Evolutionary conservation across 2,888 invertebrate genomes (phyloP).

Genomic region (Uloborus plumipes): DNA sequence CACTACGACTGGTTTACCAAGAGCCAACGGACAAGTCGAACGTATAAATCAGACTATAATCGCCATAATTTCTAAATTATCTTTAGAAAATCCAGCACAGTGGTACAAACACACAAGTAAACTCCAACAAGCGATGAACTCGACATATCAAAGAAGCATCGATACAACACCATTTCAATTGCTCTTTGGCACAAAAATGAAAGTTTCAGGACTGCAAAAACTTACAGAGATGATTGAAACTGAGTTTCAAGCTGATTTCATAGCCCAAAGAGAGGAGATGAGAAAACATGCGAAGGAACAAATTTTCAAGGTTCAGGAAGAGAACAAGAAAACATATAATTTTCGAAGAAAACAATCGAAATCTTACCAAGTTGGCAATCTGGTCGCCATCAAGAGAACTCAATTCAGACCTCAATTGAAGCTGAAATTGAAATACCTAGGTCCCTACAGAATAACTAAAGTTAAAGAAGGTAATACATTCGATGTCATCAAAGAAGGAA

Average conservation of each 20-base stretch:
- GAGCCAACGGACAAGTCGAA: slow-evolving; percentile 3
- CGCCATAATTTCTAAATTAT: not conserved
- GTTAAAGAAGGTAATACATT: not conserved
- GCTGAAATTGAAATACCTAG: not conserved
- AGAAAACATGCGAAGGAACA: not conserved
- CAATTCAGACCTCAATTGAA: not conserved
- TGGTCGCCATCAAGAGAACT: slow-evolving; percentile 1
- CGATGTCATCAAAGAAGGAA: not conserved
- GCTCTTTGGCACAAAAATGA: not conserved
- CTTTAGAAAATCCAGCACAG: not conserved
- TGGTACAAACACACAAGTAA: not conserved
- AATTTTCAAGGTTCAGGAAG: not conserved
- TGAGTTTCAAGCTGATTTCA: not conserved
- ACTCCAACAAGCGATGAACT: not conserved
- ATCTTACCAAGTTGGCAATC: not conserved
- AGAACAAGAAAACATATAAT: slow-evolving; percentile 3
- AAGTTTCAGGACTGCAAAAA: not conserved
- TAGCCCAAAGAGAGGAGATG: not conserved
- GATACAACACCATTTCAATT: slow-evolving; percentile 1
- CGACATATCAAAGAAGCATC: slow-evolving; percentile 1
- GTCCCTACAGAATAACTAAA: not conserved
- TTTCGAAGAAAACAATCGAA: not conserved
- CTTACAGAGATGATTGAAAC: not conserved
- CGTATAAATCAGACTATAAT: not conserved
- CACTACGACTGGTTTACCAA: slow-evolving; percentile 3